phyloP scores from a whole-genome alignment of 2,113 vertebrate genomes.

The Bubo scandiacus region DNA sequence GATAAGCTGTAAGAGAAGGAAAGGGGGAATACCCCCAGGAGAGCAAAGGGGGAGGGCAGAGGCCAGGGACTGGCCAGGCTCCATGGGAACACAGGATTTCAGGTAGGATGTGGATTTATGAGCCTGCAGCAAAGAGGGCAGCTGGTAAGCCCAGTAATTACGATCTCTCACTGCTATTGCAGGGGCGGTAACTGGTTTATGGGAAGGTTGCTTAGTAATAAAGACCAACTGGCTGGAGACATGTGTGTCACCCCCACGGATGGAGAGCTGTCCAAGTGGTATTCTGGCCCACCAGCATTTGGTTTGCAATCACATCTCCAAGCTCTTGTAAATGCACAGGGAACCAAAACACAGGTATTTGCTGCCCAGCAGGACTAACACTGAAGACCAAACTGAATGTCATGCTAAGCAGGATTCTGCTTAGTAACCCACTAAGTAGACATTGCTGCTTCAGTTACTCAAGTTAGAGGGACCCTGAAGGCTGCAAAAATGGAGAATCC shows the following conservation, averaged over 20 bases:
- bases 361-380: neutral
- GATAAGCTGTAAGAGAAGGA: neutral
- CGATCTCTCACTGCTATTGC: neutral
- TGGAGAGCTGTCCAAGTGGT: neutral
- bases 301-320: neutral
- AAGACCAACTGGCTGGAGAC: neutral
- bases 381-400: neutral
- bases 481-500: neutral
- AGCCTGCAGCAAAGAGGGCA: neutral
- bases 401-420: neutral
- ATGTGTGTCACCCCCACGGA: fast-evolving
- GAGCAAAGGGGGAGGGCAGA: neutral
- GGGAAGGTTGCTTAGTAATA: neutral
- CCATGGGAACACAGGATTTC: neutral
- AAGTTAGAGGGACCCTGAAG: neutral
- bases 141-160: neutral
- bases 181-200: fast-evolving
- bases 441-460: neutral
- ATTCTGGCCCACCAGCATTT: neutral
- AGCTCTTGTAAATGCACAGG: neutral
- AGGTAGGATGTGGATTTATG: neutral
- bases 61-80: neutral
- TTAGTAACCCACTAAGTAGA: neutral
- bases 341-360: neutral
- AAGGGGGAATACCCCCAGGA: neutral